Evolutionary conservation across 2,797 vertebrate species (phyloP).

Genomic region (Muscicapa comitata): DNA sequence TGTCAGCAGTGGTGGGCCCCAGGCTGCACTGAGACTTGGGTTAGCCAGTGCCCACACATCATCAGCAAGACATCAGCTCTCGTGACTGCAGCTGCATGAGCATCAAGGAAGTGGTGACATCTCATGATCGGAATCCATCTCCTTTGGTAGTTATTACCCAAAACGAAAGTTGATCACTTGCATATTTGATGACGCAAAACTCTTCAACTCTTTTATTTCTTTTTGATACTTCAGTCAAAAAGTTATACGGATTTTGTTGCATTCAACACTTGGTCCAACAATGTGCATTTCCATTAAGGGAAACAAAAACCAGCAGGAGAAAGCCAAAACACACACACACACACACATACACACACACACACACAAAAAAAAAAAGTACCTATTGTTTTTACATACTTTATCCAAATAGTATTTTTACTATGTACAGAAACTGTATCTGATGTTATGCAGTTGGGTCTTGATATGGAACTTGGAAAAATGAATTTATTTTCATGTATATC

Average conservation of each 20-base stretch:
- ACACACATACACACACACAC: background rate
- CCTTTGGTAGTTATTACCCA: background rate
- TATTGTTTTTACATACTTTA: slow-evolving; percentile 6
- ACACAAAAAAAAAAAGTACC: background rate
- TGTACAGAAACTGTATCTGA: slow-evolving; percentile 13
- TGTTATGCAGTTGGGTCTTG: background rate
- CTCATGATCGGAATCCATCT: background rate
- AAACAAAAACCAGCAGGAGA: slow-evolving; percentile 23
- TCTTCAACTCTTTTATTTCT: background rate
- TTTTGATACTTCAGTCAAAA: slow-evolving; percentile 26
- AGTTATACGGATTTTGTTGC: slow-evolving; percentile 46
- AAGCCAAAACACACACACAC: slow-evolving; percentile 36
- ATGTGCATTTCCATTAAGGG: slow-evolving; percentile 32
- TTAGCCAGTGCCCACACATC: background rate
- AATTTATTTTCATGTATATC: background rate
- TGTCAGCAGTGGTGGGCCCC: background rate
- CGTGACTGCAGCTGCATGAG: fast-evolving
- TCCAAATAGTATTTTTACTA: slow-evolving; percentile 12
- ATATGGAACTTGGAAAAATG: background rate
- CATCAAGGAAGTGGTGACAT: background rate
- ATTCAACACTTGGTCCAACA: slow-evolving; percentile 46
- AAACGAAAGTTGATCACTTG: background rate
- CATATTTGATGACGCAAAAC: background rate
- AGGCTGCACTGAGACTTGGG: background rate
- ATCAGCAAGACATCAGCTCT: background rate